Evolutionary conservation across 2,797 vertebrate genomes (phyloP).

Genomic region (Lophotriccus pileatus): DNA sequence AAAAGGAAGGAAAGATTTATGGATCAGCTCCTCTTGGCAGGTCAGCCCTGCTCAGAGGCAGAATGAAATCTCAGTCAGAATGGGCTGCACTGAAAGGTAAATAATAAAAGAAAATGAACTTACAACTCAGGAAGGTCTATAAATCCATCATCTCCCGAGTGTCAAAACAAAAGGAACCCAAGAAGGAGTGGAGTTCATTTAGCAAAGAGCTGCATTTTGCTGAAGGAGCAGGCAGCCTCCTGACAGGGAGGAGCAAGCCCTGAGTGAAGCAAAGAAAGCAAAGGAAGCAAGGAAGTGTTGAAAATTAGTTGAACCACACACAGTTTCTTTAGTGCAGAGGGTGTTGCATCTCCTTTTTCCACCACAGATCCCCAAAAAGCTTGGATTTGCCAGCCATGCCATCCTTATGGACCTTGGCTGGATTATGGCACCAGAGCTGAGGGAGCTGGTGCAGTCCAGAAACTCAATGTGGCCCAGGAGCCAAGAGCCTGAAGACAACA

Average conservation of each 20-base stretch:
- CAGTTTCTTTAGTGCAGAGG: background rate
- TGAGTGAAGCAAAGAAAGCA: background rate
- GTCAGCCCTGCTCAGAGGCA: slow-evolving; percentile 45
- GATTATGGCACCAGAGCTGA: background rate
- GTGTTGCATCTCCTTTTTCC: background rate
- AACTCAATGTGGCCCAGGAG: background rate
- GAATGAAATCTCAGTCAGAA: slow-evolving; percentile 46
- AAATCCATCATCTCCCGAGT: slow-evolving; percentile 37
- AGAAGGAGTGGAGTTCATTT: background rate
- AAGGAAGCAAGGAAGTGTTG: accelerated
- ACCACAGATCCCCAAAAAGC: background rate
- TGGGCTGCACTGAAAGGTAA: slow-evolving; percentile 42
- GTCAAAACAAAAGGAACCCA: slow-evolving; percentile 45
- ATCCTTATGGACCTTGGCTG: background rate
- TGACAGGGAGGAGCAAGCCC: background rate
- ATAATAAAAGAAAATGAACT: slow-evolving; percentile 59
- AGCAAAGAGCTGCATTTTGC: background rate
- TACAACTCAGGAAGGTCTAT: slow-evolving; percentile 39
- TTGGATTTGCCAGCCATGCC: background rate
- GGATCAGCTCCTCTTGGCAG: slow-evolving; percentile 64
- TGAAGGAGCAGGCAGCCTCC: background rate
- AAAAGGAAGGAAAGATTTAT: slow-evolving; percentile 70
- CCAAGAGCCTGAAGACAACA: background rate
- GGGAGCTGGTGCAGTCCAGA: background rate
- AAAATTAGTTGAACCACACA: background rate